Evolutionary conservation across 2,113 vertebrate genomes (phyloP), one percentile per base, ranked within the genome.

Genomic region (Amphiprion percula): DNA sequence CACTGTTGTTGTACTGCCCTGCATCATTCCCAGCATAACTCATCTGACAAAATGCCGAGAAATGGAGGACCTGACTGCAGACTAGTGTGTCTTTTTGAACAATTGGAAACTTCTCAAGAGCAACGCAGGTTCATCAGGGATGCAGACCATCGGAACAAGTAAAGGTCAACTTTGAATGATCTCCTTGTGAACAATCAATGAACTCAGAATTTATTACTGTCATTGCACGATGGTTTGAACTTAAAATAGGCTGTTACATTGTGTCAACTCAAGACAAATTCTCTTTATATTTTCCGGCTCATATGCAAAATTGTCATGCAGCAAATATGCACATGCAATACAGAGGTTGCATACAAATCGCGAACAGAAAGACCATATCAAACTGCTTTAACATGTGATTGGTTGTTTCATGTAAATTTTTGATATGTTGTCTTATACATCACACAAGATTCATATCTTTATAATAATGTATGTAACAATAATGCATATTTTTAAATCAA

Each of bases 81-180:
- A 81, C 59, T 49, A 66, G 19, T 52, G 23, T 4, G 53, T 74
- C 73, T 73, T 56, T 17, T 59, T 79, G 62, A 77, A 54, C 61
- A 83, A 74, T 62, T 79, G 68, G n/a, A 37, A 69, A 81, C 70
- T 70, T 90, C 23, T 10, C 69, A 61, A 83, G 67, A 88, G 84
- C 0, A 8, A 21, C 0, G 52, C 84, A 81, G 85, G 86, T 90
- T 94, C 88, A 91, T 94, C 1, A 46, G 87, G 87, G 82, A 91
- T 49, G 83, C 80, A 9, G 56, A 79, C 71, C 83, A 64, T 79
- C 54, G 59, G 76, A 78, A 68, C 47, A 66, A 58, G 71, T 87
- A 90, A 90, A 91, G 90, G 92, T 93, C 90, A 85, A 58, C 77
- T 80, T 74, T 90, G 85, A 86, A 90, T 87, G 77, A 73, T 83